These are phyloP conservation scores for Chironomus riparius DNA, from an alignment of 2,888 invertebrate species.

Conservation along the genomic window DNA sequence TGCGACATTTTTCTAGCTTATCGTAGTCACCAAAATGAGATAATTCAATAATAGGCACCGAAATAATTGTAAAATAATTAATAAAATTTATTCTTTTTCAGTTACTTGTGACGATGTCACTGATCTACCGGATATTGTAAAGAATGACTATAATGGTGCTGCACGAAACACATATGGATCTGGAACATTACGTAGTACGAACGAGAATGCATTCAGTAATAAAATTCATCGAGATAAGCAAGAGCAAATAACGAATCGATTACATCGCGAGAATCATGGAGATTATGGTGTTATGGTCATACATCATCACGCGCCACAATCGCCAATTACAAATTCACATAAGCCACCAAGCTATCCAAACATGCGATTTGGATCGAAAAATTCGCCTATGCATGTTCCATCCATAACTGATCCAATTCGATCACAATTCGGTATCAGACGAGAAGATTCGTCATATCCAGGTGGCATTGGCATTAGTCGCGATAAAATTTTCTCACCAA, in stretches of 20 bases:
- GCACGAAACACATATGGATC: constrained; percentile 49
- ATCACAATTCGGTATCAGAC: background rate
- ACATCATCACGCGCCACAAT: constrained; percentile 1
- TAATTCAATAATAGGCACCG: too few relatives aligned
- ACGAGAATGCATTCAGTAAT: constrained; percentile 38
- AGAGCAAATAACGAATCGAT: background rate
- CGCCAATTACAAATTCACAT: background rate
- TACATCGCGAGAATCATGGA: constrained; percentile 38
- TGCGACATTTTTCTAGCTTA: too few relatives aligned
- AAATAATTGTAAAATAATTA: too few relatives aligned
- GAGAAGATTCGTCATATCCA: background rate
- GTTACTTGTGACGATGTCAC: constrained; percentile 6
- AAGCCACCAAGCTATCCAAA: constrained; percentile 5
- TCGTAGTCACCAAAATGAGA: too few relatives aligned
- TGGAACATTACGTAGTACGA: constrained; percentile 44
- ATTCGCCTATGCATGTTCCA: constrained; percentile 1
- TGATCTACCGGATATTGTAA: background rate
- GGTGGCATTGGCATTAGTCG: background rate
- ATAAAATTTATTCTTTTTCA: background rate
- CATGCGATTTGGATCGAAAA: background rate
- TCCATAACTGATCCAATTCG: background rate
- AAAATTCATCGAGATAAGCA: constrained; percentile 12
- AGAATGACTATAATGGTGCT: constrained; percentile 31
- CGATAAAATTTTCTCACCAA: background rate
- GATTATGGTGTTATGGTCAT: constrained; percentile 39